These are phyloP conservation scores for Catostylus mosaicus DNA, from an alignment of 30 jellyfish, hydroid and myxozoan species.

Conservation along the genomic window DNA sequence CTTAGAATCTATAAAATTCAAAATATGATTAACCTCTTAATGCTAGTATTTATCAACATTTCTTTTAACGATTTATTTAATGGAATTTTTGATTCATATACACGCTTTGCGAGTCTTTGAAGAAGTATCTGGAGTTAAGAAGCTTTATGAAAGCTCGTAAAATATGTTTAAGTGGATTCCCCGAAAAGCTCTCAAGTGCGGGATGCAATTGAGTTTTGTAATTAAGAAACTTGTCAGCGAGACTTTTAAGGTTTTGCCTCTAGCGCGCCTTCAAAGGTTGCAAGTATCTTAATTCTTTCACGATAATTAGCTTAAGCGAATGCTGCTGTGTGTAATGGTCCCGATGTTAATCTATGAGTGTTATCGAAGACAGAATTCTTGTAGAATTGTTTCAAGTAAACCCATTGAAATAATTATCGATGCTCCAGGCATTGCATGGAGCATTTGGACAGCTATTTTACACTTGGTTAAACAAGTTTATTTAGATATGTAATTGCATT, in stretches of 20 bases:
- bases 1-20: too few species aligned
- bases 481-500: slow-evolving; percentile 40
- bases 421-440: slow-evolving; percentile 2
- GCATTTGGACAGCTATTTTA: neutral
- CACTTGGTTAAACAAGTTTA: slow-evolving; percentile 64
- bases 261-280: too few species aligned
- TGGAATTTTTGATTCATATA: too few species aligned
- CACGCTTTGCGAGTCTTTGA: too few species aligned
- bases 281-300: too few species aligned
- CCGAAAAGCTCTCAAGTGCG: neutral
- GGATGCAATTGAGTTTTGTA: too few species aligned
- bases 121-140: neutral
- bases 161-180: neutral
- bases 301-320: too few species aligned
- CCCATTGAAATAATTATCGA: neutral
- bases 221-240: neutral
- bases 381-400: neutral
- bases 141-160: neutral
- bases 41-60: too few species aligned
- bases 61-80: too few species aligned
- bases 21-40: too few species aligned
- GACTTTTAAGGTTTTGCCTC: too few species aligned
- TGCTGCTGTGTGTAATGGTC: neutral
- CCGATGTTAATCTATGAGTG: neutral
- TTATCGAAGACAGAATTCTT: neutral